Evolutionary conservation across 1,140 invertebrate species (phyloP).

Genomic region (Coptotermes formosanus): DNA sequence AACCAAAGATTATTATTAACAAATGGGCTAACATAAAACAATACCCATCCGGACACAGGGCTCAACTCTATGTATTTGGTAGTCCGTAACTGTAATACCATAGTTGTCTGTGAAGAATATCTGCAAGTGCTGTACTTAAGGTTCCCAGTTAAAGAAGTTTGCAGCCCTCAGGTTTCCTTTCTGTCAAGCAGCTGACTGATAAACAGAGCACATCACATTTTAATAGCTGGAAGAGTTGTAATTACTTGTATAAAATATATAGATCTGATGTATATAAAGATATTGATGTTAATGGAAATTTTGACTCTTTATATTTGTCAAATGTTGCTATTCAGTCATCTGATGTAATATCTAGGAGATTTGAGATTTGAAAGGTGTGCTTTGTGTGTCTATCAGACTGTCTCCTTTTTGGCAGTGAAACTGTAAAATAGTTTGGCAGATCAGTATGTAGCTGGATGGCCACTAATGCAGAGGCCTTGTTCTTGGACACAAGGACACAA

Average conservation of each 20-base stretch:
- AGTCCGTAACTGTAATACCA: slow-evolving; percentile 8
- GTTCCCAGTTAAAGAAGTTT: slow-evolving; percentile 9
- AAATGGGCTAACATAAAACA: background rate
- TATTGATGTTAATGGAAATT: slow-evolving; percentile 5
- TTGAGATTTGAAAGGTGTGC: background rate
- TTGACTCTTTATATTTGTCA: slow-evolving; percentile 13
- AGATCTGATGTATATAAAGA: slow-evolving; percentile 10
- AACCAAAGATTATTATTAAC: slow-evolving; percentile 30
- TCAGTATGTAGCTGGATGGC: no score
- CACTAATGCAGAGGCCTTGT: no score
- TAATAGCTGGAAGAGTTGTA: background rate
- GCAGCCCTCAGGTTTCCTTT: background rate
- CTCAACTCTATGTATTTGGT: slow-evolving; percentile 17
- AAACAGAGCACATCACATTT: background rate
- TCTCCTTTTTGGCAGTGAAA: background rate
- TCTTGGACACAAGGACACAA: no score
- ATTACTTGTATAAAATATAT: background rate
- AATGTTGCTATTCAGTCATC: slow-evolving; percentile 1
- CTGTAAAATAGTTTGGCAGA: no score
- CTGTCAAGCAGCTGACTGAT: background rate
- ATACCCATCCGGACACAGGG: slow-evolving; percentile 32
- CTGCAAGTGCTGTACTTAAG: slow-evolving; percentile 7
- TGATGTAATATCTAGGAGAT: background rate
- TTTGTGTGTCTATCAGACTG: background rate
- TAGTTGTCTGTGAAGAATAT: slow-evolving; percentile 10